A percentile compares a stretch with the other conserved stretches of the same genome.
phyloP scores from a whole-genome alignment of 2,113 vertebrate genomes.

The Corythoichthys intestinalis region DNA sequence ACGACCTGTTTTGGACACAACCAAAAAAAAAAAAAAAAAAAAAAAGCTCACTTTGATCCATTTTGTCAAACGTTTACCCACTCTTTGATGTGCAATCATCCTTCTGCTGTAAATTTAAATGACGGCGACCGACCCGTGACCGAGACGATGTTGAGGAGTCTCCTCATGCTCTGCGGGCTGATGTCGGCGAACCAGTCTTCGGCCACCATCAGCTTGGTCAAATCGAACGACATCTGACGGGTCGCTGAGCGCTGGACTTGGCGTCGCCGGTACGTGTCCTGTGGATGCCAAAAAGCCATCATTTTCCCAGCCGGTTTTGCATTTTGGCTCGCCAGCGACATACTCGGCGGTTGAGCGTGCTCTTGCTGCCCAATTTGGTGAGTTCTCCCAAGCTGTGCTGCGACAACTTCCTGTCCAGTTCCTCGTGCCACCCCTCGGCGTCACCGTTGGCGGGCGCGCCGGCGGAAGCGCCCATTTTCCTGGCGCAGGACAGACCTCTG shows the following conservation, averaged over 20 bases:
- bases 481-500: conserved; percentile 84
- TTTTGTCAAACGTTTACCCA: too few species aligned
- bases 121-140: conserved; percentile 79
- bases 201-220: conserved; percentile 91
- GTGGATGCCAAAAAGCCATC: background rate
- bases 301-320: too few species aligned
- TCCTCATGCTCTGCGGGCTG: conserved; percentile 94
- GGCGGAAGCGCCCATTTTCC: conserved; percentile 76
- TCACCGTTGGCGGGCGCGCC: conserved; percentile 72
- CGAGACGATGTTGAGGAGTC: conserved; percentile 95
- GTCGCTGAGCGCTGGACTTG: conserved; percentile 92
- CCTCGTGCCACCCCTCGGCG: conserved; percentile 83
- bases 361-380: conserved; percentile 89
- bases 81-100: too few species aligned
- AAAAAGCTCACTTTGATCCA: too few species aligned
- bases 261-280: conserved; percentile 92
- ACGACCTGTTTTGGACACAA: conserved; percentile 71
- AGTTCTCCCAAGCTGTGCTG: conserved; percentile 91
- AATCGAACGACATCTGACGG: conserved; percentile 94
- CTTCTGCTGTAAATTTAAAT: too few species aligned
- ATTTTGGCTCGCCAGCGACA: background rate
- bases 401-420: conserved; percentile 87
- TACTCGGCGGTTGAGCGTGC: conserved; percentile 87
- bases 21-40: too few species aligned
- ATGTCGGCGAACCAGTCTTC: conserved; percentile 99